phyloP scores from a whole-genome alignment of 2,797 vertebrate species.

The Danio albolineatus region DNA sequence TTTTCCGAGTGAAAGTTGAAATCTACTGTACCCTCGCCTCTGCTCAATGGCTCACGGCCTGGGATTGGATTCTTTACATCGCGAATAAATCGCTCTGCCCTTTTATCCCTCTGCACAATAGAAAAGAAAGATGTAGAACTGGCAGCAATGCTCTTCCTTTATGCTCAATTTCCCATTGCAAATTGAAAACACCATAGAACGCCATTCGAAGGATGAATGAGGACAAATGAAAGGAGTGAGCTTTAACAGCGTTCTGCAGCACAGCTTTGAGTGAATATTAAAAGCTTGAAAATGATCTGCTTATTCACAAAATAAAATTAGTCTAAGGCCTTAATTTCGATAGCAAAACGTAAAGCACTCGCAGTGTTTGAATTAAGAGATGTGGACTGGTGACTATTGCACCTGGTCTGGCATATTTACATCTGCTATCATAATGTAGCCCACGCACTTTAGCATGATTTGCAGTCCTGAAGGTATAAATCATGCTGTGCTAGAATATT shows the following conservation, averaged over 20 bases:
- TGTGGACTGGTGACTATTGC: background rate
- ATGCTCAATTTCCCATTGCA: conserved; percentile 63
- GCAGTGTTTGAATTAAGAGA: background rate
- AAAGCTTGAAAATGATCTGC: background rate
- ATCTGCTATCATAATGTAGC: background rate
- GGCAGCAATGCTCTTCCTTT: conserved; percentile 46
- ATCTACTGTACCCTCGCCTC: conserved; percentile 59
- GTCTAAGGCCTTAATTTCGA: background rate
- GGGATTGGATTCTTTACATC: conserved; percentile 63
- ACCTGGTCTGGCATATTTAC: background rate
- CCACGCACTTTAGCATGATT: background rate
- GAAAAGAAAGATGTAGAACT: conserved; percentile 62
- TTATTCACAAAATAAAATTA: conserved; percentile 15
- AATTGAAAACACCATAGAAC: conserved; percentile 59
- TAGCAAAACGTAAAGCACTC: background rate
- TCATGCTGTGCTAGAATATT: background rate
- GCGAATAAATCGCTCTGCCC: conserved; percentile 61
- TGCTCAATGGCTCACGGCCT: conserved; percentile 64
- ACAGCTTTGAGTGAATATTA: conserved; percentile 33
- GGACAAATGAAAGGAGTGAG: conserved; percentile 23
- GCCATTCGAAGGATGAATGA: conserved; percentile 54
- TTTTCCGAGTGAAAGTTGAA: conserved; percentile 64
- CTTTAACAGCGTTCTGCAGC: conserved; percentile 58
- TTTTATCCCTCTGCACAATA: conserved; percentile 60
- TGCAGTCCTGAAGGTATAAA: background rate